These are phyloP conservation scores for Phoxinus phoxinus DNA, from an alignment of 2,113 vertebrate genomes.

Conservation along the genomic window DNA sequence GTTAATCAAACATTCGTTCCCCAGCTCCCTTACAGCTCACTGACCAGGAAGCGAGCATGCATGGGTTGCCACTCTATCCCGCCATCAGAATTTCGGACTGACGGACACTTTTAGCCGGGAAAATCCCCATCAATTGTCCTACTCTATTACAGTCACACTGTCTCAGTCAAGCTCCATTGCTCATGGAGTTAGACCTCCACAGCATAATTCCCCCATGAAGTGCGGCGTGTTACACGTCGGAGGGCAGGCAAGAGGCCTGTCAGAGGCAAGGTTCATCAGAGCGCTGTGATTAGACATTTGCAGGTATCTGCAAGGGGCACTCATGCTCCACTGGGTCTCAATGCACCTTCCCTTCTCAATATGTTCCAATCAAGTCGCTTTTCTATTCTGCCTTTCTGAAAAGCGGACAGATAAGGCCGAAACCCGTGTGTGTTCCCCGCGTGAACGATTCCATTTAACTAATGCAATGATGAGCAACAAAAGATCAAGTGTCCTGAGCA, in stretches of 20 bases:
- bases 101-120: neutral
- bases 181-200: slow-evolving; percentile 11
- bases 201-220: slow-evolving; percentile 18
- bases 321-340: slow-evolving; percentile 73
- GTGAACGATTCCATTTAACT: slow-evolving; percentile 47
- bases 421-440: slow-evolving; percentile 27
- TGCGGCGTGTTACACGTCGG: neutral
- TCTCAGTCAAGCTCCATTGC: slow-evolving; percentile 45
- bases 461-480: slow-evolving; percentile 54
- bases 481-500: slow-evolving; percentile 52
- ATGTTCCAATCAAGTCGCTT: slow-evolving; percentile 76
- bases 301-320: slow-evolving; percentile 62
- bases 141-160: neutral
- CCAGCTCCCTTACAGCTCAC: neutral
- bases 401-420: slow-evolving; percentile 34
- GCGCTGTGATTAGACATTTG: slow-evolving; percentile 72
- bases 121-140: slow-evolving; percentile 11
- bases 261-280: slow-evolving; percentile 76
- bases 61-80: neutral
- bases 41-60: neutral
- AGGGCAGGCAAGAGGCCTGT: slow-evolving; percentile 56
- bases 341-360: slow-evolving; percentile 71
- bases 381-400: slow-evolving; percentile 55
- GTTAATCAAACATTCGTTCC: slow-evolving; percentile 56
- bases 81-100: neutral